These are phyloP conservation scores for Nothobranchius furzeri DNA, from an alignment of 2,113 vertebrate species.

Conservation along the genomic window DNA sequence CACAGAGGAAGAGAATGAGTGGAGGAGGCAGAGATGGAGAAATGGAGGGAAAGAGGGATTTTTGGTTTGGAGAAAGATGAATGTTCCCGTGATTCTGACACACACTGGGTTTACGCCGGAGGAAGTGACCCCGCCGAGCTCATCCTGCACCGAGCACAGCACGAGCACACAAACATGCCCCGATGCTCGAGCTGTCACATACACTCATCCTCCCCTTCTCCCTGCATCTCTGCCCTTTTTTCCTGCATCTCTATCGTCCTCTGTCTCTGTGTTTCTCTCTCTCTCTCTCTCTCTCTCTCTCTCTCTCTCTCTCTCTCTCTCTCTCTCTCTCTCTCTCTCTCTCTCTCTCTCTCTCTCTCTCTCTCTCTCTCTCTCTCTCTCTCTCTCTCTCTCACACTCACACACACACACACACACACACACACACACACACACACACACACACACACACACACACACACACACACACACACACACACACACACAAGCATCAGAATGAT, in stretches of 20 bases:
- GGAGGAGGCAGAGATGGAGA: constrained; percentile 12
- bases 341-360: too few relatives aligned
- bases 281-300: too few relatives aligned
- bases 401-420: too few relatives aligned
- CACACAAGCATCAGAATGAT: constrained; percentile 26
- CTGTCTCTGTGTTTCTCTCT: constrained; percentile 5
- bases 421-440: too few relatives aligned
- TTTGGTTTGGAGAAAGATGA: constrained; percentile 50
- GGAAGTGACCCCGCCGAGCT: constrained; percentile 67
- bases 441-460: background rate
- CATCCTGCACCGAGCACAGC: constrained; percentile 47
- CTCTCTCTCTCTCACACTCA: too few relatives aligned
- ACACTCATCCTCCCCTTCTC: constrained; percentile 54
- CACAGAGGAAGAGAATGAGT: background rate
- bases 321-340: background rate
- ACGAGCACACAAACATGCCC: constrained; percentile 32
- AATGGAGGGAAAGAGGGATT: constrained; percentile 40
- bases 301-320: too few relatives aligned
- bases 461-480: constrained; percentile 25
- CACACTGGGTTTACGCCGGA: constrained; percentile 58
- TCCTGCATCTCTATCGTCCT: background rate
- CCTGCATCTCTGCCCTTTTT: constrained; percentile 19
- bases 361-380: too few relatives aligned
- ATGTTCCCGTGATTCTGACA: constrained; percentile 57
- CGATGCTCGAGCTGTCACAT: constrained; percentile 66